These are phyloP conservation scores for Sus cebifrons DNA, from an alignment of 2,797 vertebrate genomes.

Conservation along the genomic window DNA sequence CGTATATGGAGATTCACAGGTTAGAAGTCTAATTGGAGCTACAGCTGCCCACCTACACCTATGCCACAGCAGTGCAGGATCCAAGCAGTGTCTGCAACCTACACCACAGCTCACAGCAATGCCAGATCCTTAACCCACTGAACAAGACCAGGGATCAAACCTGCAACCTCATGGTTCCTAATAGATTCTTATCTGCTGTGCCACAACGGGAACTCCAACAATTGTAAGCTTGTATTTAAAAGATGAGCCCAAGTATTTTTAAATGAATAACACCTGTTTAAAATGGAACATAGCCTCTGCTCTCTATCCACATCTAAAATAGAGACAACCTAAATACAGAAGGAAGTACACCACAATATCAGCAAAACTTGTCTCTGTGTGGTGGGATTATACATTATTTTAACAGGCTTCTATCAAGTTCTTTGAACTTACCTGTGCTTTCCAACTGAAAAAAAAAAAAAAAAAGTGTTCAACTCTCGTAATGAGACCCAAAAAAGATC, in stretches of 20 bases:
- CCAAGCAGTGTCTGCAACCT: no score
- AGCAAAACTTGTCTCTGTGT: background rate
- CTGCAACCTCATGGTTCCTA: no score
- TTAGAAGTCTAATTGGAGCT: no score
- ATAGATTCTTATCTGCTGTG: no score
- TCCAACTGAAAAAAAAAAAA: background rate
- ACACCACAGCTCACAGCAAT: no score
- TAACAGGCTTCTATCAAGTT: background rate
- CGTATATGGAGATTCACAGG: no score
- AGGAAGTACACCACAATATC: background rate
- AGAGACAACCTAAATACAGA: background rate
- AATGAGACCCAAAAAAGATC: background rate
- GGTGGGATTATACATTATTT: background rate
- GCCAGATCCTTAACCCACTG: no score
- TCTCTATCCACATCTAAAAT: background rate
- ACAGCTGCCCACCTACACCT: no score
- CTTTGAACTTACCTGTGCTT: constrained; percentile 21
- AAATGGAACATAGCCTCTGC: background rate
- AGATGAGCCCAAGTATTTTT: background rate
- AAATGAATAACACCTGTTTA: background rate
- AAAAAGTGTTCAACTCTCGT: background rate
- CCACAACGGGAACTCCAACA: background rate
- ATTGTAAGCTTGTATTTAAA: background rate
- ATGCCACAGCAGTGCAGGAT: no score
- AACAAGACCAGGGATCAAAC: no score